A percentile compares a stretch with the other conserved stretches of the same genome.
Evolutionary conservation across 2,113 vertebrate species (phyloP).

Genomic region (Hypanus sabinus): DNA sequence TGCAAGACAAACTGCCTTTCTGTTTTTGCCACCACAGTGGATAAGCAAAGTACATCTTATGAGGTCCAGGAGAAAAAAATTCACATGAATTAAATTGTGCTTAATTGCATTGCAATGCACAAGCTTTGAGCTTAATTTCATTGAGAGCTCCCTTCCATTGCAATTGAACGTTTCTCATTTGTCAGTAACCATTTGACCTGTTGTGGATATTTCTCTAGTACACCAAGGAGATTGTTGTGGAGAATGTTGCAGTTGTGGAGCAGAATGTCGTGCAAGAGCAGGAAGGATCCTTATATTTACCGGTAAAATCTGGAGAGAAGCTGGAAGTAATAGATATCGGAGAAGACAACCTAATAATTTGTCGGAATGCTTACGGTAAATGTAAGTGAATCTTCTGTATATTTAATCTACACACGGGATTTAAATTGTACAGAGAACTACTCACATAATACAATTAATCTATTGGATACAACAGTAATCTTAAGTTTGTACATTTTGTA

Average conservation of each 20-base stretch:
- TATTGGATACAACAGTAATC: neutral
- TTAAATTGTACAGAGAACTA: neutral
- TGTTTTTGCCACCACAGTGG: no score
- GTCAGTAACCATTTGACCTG: neutral
- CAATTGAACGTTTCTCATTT: neutral
- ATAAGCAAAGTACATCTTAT: no score
- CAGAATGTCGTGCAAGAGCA: slow-evolving; percentile 43
- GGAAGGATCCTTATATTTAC: slow-evolving; percentile 48
- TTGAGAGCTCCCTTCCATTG: neutral
- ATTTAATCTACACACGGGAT: neutral
- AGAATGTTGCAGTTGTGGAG: slow-evolving; percentile 47
- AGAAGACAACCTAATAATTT: slow-evolving; percentile 50
- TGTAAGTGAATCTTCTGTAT: slow-evolving; percentile 53
- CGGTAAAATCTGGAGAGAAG: slow-evolving; percentile 54
- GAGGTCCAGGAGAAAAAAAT: no score
- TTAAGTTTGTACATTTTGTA: neutral
- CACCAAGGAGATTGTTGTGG: slow-evolving; percentile 51
- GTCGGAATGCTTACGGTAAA: slow-evolving; percentile 59
- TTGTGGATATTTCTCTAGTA: slow-evolving; percentile 45
- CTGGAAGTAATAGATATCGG: slow-evolving; percentile 56
- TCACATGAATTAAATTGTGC: no score
- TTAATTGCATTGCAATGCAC: no score
- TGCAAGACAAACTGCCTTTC: no score
- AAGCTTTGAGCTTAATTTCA: no score
- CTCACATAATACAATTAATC: neutral